A percentile compares a stretch with the other conserved stretches of the same genome.
These are phyloP conservation scores for Dipodomys merriami DNA, from an alignment of 2,113 vertebrate genomes.

Conservation along the genomic window DNA sequence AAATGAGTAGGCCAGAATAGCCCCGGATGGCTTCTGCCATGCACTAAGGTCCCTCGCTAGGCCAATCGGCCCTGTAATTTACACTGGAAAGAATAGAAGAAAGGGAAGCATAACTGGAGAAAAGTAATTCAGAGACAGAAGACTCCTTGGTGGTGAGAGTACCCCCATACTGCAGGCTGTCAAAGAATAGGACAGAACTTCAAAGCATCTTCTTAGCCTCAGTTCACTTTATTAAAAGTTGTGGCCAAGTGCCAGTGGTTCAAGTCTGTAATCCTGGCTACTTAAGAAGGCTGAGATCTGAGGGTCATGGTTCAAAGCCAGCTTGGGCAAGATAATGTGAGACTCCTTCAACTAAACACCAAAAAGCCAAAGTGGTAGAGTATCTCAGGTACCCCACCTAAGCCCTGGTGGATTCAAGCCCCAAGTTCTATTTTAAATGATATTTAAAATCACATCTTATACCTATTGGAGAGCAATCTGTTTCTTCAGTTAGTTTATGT, in stretches of 20 bases:
- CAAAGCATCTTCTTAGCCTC: not conserved
- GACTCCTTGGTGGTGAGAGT: not conserved
- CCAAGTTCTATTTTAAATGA: not conserved
- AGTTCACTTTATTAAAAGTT: conserved; percentile 5
- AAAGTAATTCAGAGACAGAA: not conserved
- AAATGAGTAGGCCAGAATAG: not conserved
- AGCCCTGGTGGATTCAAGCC: no score
- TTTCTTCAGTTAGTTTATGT: conserved; percentile 14
- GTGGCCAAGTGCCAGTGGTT: not conserved
- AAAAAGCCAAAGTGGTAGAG: no score
- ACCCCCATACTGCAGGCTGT: not conserved
- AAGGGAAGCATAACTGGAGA: not conserved
- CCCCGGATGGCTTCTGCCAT: not conserved
- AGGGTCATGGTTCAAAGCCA: no score
- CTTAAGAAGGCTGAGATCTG: not conserved
- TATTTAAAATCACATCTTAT: conserved; percentile 20
- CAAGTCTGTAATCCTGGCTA: not conserved
- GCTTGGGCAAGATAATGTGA: no score
- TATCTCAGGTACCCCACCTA: no score
- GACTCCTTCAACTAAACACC: no score
- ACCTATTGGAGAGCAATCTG: not conserved
- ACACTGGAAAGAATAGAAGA: not conserved
- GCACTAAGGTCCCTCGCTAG: not conserved
- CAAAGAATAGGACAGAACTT: not conserved
- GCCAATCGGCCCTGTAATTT: not conserved